Percentiles rank a stretch among this genome's conserved stretches.
Conservation (phyloP, 2,888 invertebrate genomes). For the Melanostoma mellinum region DNA sequence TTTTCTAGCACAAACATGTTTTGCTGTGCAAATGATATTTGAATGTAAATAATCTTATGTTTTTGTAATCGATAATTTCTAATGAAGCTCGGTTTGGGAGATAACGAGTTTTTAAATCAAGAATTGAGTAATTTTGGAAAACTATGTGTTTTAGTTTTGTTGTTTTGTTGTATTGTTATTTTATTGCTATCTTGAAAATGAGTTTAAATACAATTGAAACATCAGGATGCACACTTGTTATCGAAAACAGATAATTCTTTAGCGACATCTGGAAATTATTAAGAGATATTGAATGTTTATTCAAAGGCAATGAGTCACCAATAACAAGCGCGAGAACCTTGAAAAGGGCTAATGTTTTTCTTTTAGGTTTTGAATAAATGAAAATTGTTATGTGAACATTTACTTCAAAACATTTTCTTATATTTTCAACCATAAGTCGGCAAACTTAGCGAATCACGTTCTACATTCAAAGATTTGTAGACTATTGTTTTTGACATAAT, state of each 20-base stretch:
- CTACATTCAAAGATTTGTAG: no score
- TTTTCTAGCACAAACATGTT: constrained; percentile 21
- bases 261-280: not conserved
- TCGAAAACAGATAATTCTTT: not conserved
- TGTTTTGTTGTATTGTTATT: constrained; percentile 4
- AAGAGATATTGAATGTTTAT: no score
- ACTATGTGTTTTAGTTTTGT: not conserved
- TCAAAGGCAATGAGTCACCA: not conserved
- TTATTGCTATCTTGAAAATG: constrained; percentile 9
- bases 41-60: constrained; percentile 32
- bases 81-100: not conserved
- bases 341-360: no score
- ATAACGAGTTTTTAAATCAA: constrained; percentile 43
- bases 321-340: no score
- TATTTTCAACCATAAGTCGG: no score
- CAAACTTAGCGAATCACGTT: no score
- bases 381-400: no score
- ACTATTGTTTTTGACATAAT: no score
- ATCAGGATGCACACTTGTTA: not conserved
- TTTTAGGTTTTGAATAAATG: no score
- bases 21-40: constrained; percentile 1
- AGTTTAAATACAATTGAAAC: constrained; percentile 4
- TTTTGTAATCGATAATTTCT: constrained; percentile 46
- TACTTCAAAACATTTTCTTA: no score
- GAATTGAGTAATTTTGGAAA: constrained; percentile 48